A percentile compares a stretch with the other conserved stretches of the same genome.
phyloP scores from a whole-genome alignment of 2,113 vertebrate species.

The Atrichornis clamosus region DNA sequence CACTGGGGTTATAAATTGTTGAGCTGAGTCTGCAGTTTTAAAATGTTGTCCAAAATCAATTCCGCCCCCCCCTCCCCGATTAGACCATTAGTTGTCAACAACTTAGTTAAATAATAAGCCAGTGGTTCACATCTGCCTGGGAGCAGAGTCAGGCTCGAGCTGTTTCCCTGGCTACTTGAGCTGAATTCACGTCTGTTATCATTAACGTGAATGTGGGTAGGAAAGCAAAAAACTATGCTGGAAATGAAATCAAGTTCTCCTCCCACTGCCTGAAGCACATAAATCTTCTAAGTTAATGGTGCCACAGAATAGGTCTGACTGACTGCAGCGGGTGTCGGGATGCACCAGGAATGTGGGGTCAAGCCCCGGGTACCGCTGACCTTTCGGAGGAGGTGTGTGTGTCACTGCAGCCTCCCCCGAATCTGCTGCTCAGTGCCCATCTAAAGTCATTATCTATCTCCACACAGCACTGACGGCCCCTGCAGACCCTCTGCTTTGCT shows the following conservation, averaged over 20 bases:
- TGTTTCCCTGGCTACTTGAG: conserved; percentile 38
- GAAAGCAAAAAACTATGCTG: conserved; percentile 17
- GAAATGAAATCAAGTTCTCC: conserved; percentile 33
- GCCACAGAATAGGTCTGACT: conserved; percentile 23
- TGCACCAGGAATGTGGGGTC: conserved; percentile 34
- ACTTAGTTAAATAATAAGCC: conserved; percentile 10
- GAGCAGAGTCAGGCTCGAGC: neutral
- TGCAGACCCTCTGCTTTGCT: neutral
- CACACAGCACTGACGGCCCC: neutral
- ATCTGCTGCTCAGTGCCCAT: neutral
- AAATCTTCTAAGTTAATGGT: conserved; percentile 39
- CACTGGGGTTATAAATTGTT: neutral
- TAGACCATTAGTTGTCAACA: conserved; percentile 16
- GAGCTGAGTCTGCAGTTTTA: conserved; percentile 26
- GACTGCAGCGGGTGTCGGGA: neutral
- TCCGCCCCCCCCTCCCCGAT: neutral
- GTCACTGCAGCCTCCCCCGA: neutral
- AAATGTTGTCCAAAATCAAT: conserved; percentile 42
- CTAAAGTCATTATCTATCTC: neutral
- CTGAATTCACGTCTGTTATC: neutral
- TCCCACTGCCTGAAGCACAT: conserved; percentile 29
- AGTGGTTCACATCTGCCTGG: conserved; percentile 3
- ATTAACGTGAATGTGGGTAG: neutral
- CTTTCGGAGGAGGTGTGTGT: neutral
- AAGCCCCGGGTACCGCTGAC: neutral